A percentile compares a stretch with the other conserved stretches of the same genome.
phyloP scores from a whole-genome alignment of 2,888 invertebrate species.

The Euphydryas editha region DNA sequence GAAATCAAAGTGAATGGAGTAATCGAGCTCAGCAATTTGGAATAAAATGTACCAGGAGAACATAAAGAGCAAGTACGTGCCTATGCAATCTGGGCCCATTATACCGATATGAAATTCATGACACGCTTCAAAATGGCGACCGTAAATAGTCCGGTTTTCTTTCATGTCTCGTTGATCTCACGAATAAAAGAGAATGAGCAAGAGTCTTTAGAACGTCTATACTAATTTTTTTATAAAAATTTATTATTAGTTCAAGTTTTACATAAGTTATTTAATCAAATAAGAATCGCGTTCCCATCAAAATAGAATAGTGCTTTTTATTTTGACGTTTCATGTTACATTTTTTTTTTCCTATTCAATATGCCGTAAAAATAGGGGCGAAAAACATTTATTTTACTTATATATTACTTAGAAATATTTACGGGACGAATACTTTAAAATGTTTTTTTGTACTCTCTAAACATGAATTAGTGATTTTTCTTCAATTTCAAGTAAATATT shows the following conservation, averaged over 20 bases:
- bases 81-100: constrained; percentile 9
- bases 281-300: background rate
- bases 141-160: constrained; percentile 10
- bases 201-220: background rate
- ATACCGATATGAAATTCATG: constrained; percentile 14
- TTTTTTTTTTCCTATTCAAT: no score
- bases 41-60: constrained; percentile 17
- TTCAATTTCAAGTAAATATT: no score
- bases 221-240: background rate
- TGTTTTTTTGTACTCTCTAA: no score
- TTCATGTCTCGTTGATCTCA: constrained; percentile 2
- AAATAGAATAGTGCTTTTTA: background rate
- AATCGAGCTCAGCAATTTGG: background rate
- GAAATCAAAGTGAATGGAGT: background rate
- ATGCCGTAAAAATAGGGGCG: no score
- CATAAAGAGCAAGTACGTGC: constrained; percentile 19
- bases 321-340: background rate
- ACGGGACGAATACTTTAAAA: no score
- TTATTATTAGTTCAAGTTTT: background rate
- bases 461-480: no score
- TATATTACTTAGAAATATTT: no score
- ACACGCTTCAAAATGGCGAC: constrained; percentile 9
- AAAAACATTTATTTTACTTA: no score
- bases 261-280: background rate
- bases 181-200: background rate